A percentile compares a stretch with the other conserved stretches of the same genome.
Evolutionary conservation across 2,888 invertebrate genomes (phyloP).

Genomic region (Pollenia amentaria): DNA sequence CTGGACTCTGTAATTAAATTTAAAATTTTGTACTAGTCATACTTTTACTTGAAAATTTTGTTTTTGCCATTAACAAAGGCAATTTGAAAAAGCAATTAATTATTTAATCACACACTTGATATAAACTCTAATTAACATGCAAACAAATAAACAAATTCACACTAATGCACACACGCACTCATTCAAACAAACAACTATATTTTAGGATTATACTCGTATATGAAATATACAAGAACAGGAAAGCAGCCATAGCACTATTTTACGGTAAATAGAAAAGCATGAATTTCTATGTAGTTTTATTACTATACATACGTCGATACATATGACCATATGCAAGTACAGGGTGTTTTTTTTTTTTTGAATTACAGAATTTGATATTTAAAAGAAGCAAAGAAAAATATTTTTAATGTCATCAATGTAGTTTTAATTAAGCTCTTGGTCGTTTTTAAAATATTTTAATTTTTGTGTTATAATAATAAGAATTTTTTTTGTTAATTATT

Average conservation of each 20-base stretch:
- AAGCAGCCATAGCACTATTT: conserved; percentile 9
- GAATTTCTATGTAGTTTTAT: not conserved
- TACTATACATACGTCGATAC: not conserved
- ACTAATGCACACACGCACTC: not conserved
- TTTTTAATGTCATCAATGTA: too few species aligned
- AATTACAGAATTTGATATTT: too few species aligned
- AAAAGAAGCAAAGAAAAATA: too few species aligned
- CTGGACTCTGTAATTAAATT: conserved; percentile 22
- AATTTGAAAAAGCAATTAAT: conserved; percentile 25
- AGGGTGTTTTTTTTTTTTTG: too few species aligned
- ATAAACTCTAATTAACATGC: conserved; percentile 33
- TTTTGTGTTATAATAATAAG: too few species aligned
- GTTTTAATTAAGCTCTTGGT: too few species aligned
- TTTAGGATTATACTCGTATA: not conserved
- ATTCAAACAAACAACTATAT: not conserved
- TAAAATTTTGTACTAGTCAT: not conserved
- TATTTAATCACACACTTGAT: conserved; percentile 39
- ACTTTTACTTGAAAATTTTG: not conserved
- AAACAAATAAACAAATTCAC: conserved; percentile 38
- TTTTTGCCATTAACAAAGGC: conserved; percentile 1
- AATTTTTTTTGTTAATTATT: too few species aligned
- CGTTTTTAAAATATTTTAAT: too few species aligned
- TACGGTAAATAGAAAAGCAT: not conserved
- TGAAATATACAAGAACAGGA: conserved; percentile 1
- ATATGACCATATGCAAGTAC: too few species aligned